These are phyloP conservation scores for Pantherophis guttatus DNA, from an alignment of 2,113 vertebrate genomes.

Conservation along the genomic window DNA sequence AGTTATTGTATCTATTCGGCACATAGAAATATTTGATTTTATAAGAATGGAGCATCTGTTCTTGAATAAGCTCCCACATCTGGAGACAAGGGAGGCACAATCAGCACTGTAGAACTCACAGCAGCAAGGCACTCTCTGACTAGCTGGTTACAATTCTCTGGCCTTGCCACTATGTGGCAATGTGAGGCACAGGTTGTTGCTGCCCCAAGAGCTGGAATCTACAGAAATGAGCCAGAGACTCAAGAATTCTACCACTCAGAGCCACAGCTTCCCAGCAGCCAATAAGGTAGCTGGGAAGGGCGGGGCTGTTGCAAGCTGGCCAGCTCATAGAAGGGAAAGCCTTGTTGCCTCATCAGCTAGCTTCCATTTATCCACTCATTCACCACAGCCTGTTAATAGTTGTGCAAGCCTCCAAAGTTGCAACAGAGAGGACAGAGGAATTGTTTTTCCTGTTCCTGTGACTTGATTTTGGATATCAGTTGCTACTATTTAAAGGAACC, in stretches of 20 bases:
- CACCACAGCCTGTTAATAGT: not conserved
- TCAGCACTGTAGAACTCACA: not conserved
- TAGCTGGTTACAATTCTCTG: not conserved
- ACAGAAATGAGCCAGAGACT: not conserved
- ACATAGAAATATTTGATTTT: not conserved
- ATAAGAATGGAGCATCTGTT: not conserved
- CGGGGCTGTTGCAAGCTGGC: not conserved
- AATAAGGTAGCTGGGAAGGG: not conserved
- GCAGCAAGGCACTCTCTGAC: not conserved
- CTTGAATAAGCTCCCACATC: not conserved
- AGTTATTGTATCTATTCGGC: not conserved
- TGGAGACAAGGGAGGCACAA: not conserved
- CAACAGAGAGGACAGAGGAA: not conserved
- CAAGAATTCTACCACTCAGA: not conserved
- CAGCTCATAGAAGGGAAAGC: constrained; percentile 8
- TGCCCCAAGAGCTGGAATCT: not conserved
- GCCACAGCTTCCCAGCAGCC: not conserved
- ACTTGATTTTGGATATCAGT: not conserved
- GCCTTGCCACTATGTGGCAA: not conserved
- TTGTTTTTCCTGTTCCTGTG: not conserved
- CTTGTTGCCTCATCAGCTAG: constrained; percentile 1
- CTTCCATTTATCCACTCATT: not conserved
- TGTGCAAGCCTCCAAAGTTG: not conserved
- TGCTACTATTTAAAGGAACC: not conserved
- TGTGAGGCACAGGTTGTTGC: not conserved